Base-by-base conservation (phyloP, 2,888 invertebrate genomes). In the Zele albiditarsus region DNA sequence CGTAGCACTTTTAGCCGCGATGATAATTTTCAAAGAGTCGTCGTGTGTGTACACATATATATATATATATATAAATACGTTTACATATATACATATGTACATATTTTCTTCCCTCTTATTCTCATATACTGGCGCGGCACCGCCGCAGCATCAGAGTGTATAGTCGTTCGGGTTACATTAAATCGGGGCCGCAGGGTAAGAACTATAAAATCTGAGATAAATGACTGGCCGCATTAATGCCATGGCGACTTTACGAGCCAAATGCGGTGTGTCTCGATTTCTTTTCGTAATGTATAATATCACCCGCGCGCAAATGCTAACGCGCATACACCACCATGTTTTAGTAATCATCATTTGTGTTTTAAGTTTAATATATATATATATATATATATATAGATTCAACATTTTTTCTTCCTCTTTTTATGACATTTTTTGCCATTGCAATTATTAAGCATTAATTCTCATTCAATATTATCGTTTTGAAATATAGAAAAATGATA, bases 141-240 rank as follows among this genome's bases (percentile, higher is more conserved):
- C 8, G 53, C 53, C 53, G n/a, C 53, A 20, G 20, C 53, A 20
- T 20, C 53, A 53, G 53, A 20, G 20, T 53, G 53, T 53, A 62
- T 71, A 49, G 62, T 71, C 71, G 71, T 71, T 71, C 71, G 71
- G 71, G 71, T 46, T 71, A 71, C 71, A 71, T 71, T 71, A 71
- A 71, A 71, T 71, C 71, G 71, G 71, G 71, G 71, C 71, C 71
- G 71, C 62, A 62, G 71, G 71, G 71, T 71, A 71, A 71, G 71
- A 76, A 79, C 79, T 79, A 78, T 80, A 80, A 80, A 80, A 79
- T 79, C 75, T 72, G 38, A 74, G 78, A 78, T 76, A 78, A 75
- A 77, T 73, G 79, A 76, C 72, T 72, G 57, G 75, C 77, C 75
- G 78, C 78, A 77, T 80, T 79, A 80, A 80, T 80, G 78, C 77